A percentile compares a stretch with the other conserved stretches of the same genome.
These are phyloP conservation scores for Acrocyrtus sp. DNA, from an alignment of 2,888 invertebrate species.

Conservation along the genomic window DNA sequence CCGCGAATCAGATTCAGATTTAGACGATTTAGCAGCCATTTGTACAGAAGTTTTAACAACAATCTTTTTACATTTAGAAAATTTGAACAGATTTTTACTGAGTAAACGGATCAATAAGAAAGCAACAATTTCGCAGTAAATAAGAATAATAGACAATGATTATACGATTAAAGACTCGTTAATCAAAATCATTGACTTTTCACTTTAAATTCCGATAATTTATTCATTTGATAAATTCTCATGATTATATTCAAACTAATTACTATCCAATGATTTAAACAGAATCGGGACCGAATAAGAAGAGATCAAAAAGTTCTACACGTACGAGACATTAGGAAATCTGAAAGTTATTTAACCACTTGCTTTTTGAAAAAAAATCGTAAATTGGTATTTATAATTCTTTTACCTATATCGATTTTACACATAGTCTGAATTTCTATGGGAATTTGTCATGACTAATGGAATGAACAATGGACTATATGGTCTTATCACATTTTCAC, in stretches of 20 bases:
- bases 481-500: no score
- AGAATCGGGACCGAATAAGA: slow-evolving; percentile 10
- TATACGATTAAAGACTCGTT: slow-evolving; percentile 3
- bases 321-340: not conserved
- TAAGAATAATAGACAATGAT: not conserved
- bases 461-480: no score
- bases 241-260: slow-evolving; percentile 2
- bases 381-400: not conserved
- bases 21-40: slow-evolving; percentile 30
- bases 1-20: slow-evolving; percentile 37
- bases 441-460: slow-evolving; percentile 23
- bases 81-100: slow-evolving; percentile 28
- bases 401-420: not conserved
- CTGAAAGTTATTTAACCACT: not conserved
- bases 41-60: not conserved
- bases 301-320: not conserved
- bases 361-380: not conserved
- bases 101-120: slow-evolving; percentile 22
- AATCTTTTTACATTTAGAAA: slow-evolving; percentile 36
- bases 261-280: slow-evolving; percentile 11
- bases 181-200: slow-evolving; percentile 18
- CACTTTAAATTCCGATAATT: slow-evolving; percentile 47
- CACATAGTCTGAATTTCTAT: slow-evolving; percentile 16
- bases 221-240: no score
- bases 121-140: slow-evolving; percentile 38